Evolutionary conservation across 2,888 invertebrate genomes (phyloP).

Genomic region (Hydriomena furcata): DNA sequence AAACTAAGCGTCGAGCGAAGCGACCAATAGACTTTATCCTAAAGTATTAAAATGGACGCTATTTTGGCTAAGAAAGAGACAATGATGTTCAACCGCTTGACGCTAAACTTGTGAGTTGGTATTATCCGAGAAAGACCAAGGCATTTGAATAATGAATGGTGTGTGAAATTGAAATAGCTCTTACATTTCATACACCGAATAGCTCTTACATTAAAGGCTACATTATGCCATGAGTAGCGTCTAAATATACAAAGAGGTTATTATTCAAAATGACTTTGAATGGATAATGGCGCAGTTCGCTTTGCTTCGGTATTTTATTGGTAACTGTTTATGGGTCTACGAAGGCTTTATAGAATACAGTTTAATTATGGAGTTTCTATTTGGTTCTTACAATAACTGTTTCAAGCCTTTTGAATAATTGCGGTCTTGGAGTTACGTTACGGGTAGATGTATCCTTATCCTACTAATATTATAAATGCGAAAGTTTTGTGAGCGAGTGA

Average conservation of each 20-base stretch:
- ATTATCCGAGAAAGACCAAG: conserved; percentile 37
- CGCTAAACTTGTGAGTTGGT: conserved; percentile 1
- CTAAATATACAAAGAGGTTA: conserved; percentile 36
- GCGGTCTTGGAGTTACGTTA: too few relatives aligned
- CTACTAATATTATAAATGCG: too few relatives aligned
- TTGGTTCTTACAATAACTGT: background rate
- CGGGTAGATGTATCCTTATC: too few relatives aligned
- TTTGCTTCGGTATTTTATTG: conserved; percentile 26
- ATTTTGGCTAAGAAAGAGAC: too few relatives aligned
- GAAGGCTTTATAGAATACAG: conserved; percentile 17
- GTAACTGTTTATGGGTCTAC: conserved; percentile 5
- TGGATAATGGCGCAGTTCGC: conserved; percentile 28
- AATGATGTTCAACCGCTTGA: too few relatives aligned
- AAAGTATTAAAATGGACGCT: too few relatives aligned
- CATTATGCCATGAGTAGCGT: conserved; percentile 35
- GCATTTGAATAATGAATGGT: conserved; percentile 60
- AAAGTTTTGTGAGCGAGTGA: too few relatives aligned
- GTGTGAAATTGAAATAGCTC: conserved; percentile 62
- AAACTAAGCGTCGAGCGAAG: conserved; percentile 6
- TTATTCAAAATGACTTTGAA: conserved; percentile 35
- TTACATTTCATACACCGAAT: conserved; percentile 35
- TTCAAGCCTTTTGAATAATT: too few relatives aligned
- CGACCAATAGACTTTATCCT: background rate
- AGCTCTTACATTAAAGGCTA: conserved; percentile 34
- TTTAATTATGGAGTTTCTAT: conserved; percentile 10